Conservation (phyloP, 2,113 vertebrate genomes). For the Pipra filicauda region DNA sequence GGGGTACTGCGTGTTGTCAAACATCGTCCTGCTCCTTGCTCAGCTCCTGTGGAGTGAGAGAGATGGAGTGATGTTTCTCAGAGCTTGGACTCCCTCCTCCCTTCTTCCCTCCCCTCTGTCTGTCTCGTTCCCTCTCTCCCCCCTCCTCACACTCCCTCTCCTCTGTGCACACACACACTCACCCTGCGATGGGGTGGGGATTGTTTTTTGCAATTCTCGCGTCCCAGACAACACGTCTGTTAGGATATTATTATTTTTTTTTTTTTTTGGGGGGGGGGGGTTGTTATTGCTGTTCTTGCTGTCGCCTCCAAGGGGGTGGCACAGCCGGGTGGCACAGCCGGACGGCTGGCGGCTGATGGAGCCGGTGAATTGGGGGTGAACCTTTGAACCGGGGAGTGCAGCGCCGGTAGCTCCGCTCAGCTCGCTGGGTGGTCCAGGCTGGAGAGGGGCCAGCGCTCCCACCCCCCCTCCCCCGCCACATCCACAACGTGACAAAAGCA, state of each 20-base stretch:
- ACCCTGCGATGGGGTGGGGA: conserved; percentile 51
- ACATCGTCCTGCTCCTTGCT: conserved; percentile 79
- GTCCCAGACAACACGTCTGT: conserved; percentile 38
- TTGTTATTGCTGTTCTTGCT: not conserved
- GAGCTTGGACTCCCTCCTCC: conserved; percentile 61
- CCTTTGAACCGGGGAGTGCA: conserved; percentile 46
- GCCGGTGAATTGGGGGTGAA: conserved; percentile 43
- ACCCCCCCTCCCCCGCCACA: conserved; percentile 58
- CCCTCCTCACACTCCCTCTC: conserved; percentile 35
- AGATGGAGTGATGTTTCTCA: conserved; percentile 68
- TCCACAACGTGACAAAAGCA: conserved; percentile 73
- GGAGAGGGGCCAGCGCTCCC: not conserved
- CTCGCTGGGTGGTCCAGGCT: conserved; percentile 82
- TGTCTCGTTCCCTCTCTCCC: conserved; percentile 46
- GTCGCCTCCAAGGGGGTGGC: not conserved
- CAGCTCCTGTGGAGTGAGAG: conserved; percentile 48
- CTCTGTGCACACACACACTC: conserved; percentile 18
- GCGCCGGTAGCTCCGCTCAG: conserved; percentile 1
- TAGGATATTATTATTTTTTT: not conserved
- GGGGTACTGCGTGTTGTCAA: conserved; percentile 94
- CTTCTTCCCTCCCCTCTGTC: conserved; percentile 61
- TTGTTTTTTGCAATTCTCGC: conserved; percentile 39
- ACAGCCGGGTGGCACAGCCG: conserved; percentile 10
- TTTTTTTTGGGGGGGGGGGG: not conserved
- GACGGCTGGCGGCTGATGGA: conserved; percentile 37